Evolutionary conservation across 1,140 invertebrate genomes (phyloP), one percentile per base, ranked within the genome.

Genomic region (Ooceraea biroi): DNA sequence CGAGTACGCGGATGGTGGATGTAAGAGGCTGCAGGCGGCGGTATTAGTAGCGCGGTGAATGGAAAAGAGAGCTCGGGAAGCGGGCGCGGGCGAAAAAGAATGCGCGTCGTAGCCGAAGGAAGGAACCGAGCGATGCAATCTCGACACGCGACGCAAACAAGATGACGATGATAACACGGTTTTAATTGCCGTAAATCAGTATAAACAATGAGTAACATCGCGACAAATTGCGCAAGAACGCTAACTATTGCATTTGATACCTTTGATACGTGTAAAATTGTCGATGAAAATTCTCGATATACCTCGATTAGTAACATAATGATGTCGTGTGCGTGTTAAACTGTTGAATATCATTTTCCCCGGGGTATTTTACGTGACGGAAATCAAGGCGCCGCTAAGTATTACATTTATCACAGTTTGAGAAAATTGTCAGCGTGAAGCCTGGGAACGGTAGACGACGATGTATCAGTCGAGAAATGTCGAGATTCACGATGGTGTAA

Each of bases 401-500:
- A n/a, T n/a, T 7, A 1, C 5, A n/a, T n/a, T n/a, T n/a, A 27
- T 19, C 17, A 63, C 30, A 52, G 46, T 25, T n/a, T 50, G 76
- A 22, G 19, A 71, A 57, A 57, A 71, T 46, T 7, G 36, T 69
- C n/a, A 55, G 48, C 25, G 30, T 19, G 25, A 44, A 22, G 63
- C 7, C 57, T 63, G 76, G 63, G 65, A 69, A 68, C 48, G 44
- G 12, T 78, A 63, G 19, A 78, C 36, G 76, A 55, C 76, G 50
- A 19, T 66, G 66, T 25, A 30, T 71, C 65, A 22, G 50, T 46
- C 22, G 76, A 12, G 65, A 69, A 80, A 80, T 57, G 65, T 80
- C 52, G 50, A 22, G 65, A 80, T 80, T 80, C 65, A 88, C 83
- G 85, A 88, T 84, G 84, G 78, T 86, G 74, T 89, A 90, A 91